Conservation (phyloP, 2,113 vertebrate genomes). For the Stercorarius parasiticus region DNA sequence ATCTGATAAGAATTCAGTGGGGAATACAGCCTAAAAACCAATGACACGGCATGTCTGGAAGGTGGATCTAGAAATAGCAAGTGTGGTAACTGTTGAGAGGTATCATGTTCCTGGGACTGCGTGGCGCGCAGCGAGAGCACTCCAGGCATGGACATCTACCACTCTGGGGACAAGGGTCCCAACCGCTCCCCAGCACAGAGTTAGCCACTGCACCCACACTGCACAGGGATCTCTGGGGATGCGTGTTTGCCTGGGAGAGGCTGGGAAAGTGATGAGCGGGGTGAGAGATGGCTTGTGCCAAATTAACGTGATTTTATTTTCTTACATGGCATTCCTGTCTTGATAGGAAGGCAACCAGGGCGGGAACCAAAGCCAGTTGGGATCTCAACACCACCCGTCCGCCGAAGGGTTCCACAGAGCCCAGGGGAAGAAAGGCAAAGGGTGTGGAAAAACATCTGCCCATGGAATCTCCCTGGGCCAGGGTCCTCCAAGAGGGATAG, state of each 20-base stretch:
- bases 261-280: neutral
- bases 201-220: neutral
- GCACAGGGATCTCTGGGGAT: neutral
- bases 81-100: neutral
- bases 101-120: neutral
- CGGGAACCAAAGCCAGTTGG: fast-evolving
- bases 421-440: neutral
- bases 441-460: neutral
- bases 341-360: neutral
- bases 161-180: neutral
- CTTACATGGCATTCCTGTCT: neutral
- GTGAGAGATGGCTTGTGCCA: neutral
- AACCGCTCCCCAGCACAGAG: neutral
- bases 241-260: neutral
- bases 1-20: neutral
- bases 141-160: neutral
- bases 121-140: fast-evolving
- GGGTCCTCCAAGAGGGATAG: neutral
- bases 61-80: constrained; percentile 10
- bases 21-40: constrained; percentile 2
- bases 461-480: fast-evolving
- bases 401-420: neutral
- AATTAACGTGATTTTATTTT: neutral
- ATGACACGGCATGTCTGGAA: neutral
- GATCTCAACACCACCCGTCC: neutral